phyloP scores from a whole-genome alignment of 2,888 invertebrate genomes.

The Heterodera filipjevi region DNA sequence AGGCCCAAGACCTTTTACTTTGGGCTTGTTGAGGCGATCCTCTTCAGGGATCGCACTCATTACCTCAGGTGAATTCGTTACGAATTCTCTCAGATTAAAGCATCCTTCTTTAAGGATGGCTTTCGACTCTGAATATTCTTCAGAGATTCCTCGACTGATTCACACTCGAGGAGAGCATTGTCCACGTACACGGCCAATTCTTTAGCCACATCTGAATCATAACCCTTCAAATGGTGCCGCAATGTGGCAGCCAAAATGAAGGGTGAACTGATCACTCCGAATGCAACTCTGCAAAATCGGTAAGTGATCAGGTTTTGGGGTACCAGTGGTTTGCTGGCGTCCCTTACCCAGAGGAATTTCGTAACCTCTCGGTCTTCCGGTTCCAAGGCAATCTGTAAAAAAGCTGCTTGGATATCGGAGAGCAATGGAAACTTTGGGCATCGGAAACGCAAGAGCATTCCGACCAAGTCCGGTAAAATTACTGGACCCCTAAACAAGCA shows the following conservation, averaged over 20 bases:
- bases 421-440: background rate
- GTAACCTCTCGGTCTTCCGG: constrained; percentile 26
- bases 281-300: constrained; percentile 36
- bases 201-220: constrained; percentile 8
- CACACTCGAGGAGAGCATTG: constrained; percentile 28
- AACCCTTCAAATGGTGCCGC: constrained; percentile 25
- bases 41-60: background rate
- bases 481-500: constrained; percentile 33
- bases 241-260: constrained; percentile 32
- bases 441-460: constrained; percentile 36
- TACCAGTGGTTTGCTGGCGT: constrained; percentile 21
- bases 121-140: constrained; percentile 12
- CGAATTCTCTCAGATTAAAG: constrained; percentile 24
- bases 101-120: constrained; percentile 18
- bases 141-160: constrained; percentile 7
- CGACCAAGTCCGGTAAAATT: constrained; percentile 28
- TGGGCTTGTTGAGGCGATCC: constrained; percentile 18
- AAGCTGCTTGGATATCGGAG: constrained; percentile 39
- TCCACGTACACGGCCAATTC: constrained; percentile 36
- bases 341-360: constrained; percentile 34
- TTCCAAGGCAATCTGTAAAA: constrained; percentile 32
- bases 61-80: background rate
- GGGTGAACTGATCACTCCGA: constrained; percentile 34
- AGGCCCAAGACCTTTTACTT: constrained; percentile 30
- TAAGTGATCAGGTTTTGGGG: constrained; percentile 26